Conservation (phyloP, 2,797 vertebrate species). For the Sebastes steindachneri region DNA sequence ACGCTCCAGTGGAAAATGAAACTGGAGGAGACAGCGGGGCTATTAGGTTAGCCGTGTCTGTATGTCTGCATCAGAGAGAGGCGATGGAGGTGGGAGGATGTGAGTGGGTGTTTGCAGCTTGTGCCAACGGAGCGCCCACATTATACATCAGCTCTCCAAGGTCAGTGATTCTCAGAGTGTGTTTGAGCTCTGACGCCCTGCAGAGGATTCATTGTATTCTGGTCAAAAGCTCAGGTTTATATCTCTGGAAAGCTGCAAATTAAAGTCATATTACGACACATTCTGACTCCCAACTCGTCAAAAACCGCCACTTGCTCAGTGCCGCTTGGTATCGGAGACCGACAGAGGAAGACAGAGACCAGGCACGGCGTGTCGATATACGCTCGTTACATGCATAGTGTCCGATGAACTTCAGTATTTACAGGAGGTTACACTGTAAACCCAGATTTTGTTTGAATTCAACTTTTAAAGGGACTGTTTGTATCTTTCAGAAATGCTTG, state of each 20-base stretch:
- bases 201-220: too few relatives aligned
- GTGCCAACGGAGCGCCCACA: background rate
- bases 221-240: too few relatives aligned
- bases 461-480: background rate
- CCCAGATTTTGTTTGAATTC: background rate
- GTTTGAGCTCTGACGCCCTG: background rate
- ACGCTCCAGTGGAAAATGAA: slow-evolving; percentile 74
- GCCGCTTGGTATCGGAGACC: too few relatives aligned
- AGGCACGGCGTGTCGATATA: too few relatives aligned
- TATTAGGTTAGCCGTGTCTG: slow-evolving; percentile 42
- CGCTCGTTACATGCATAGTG: too few relatives aligned
- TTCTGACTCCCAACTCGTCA: too few relatives aligned
- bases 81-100: slow-evolving; percentile 27
- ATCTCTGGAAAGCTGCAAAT: too few relatives aligned
- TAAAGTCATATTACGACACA: too few relatives aligned
- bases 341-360: too few relatives aligned
- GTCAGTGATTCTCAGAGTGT: slow-evolving; percentile 18
- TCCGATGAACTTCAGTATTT: too few relatives aligned
- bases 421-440: background rate
- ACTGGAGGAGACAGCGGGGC: slow-evolving; percentile 61
- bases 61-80: slow-evolving; percentile 10
- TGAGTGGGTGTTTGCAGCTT: slow-evolving; percentile 33
- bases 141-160: slow-evolving; percentile 22
- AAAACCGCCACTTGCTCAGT: too few relatives aligned
- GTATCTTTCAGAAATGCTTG: too few relatives aligned